Percentiles rank a stretch among this genome's conserved stretches.
Conservation (phyloP, 2,797 vertebrate species). For the Poeciliopsis paucimaculata region DNA sequence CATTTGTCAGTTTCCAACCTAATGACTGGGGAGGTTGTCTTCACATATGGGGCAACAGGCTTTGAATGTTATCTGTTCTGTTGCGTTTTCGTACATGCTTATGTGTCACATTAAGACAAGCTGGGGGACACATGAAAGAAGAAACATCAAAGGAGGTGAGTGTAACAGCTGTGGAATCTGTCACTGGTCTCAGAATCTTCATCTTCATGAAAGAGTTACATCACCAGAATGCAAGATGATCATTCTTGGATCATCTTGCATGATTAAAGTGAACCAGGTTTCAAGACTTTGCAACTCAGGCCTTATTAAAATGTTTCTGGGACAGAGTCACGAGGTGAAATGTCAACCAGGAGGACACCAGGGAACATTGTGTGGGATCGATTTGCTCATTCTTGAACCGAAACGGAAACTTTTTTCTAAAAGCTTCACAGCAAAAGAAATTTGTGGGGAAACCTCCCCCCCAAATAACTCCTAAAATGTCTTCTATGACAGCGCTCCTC, state of each 20-base stretch:
- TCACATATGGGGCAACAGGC: conserved; percentile 38
- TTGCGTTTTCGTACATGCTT: conserved; percentile 21
- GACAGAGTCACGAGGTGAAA: not conserved
- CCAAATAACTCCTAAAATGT: not conserved
- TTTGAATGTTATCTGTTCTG: conserved; percentile 37
- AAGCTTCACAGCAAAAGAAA: not conserved
- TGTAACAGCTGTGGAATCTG: conserved; percentile 48
- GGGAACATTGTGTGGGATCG: not conserved
- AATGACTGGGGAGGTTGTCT: conserved; percentile 38
- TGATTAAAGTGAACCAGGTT: conserved; percentile 16
- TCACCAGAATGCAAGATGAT: conserved; percentile 42
- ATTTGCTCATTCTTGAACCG: not conserved
- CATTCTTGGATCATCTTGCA: conserved; percentile 10
- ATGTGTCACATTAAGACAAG: conserved; percentile 32
- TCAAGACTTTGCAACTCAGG: not conserved
- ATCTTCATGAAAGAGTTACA: conserved; percentile 32
- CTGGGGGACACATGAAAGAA: conserved; percentile 25
- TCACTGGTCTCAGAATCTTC: conserved; percentile 42
- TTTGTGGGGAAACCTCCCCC: not conserved
- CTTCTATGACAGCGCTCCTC: not conserved
- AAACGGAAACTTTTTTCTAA: not conserved
- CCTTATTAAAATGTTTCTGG: conserved; percentile 8
- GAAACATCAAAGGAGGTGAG: conserved; percentile 49
- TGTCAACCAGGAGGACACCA: not conserved
- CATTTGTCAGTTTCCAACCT: conserved; percentile 47